Evolutionary conservation across 2,888 invertebrate genomes (phyloP), one percentile per base, ranked within the genome.

Genomic region (Antheraea yamamai): DNA sequence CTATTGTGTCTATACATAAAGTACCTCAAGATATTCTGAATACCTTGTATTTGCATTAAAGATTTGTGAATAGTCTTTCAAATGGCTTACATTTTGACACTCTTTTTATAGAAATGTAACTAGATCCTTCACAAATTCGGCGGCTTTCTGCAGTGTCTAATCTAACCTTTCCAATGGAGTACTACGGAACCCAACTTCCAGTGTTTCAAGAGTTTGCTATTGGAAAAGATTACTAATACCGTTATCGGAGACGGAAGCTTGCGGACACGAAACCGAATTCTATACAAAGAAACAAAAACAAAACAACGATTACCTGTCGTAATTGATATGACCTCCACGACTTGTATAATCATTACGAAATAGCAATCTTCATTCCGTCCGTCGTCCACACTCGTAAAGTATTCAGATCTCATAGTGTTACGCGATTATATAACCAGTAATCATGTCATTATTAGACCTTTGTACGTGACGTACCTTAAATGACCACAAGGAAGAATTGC

Each of bases 361-460:
- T 51, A 51, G 47, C 51, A 75, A 72, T 64, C 55, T 52, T 52
- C 58, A 75, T 75, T 71, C 74, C 30, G 74, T 1, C 72, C 74
- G 61, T 66, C 61, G 51, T 66, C 64, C 26, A 66, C 51, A 61
- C 71, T 75, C 47, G 35, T 30, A 70, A 51, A 35, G 71, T 75
- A 75, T 75, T 75, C 75, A 75, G 75, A 73, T 58, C 70, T 70
- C 75, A 70, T 73, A 73, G 16, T 39, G 58, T 75, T 68, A 55
- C 75, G 58, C 73, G 52, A 55, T 76, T 76, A 76, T 72, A 76
- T 76, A 76, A 76, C 64, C 72, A 68, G 72, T 72, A 76, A 76
- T 76, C 74, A 76, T 76, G 74, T 76, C 76, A 76, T 75, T 75
- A 75, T 35, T 58, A 74, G 74, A 74, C 72, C 74, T 74, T 74